Percentiles rank a stretch among this genome's conserved stretches.
phyloP scores from a whole-genome alignment of 1,140 invertebrate genomes.

The Camponotus floridanus region DNA sequence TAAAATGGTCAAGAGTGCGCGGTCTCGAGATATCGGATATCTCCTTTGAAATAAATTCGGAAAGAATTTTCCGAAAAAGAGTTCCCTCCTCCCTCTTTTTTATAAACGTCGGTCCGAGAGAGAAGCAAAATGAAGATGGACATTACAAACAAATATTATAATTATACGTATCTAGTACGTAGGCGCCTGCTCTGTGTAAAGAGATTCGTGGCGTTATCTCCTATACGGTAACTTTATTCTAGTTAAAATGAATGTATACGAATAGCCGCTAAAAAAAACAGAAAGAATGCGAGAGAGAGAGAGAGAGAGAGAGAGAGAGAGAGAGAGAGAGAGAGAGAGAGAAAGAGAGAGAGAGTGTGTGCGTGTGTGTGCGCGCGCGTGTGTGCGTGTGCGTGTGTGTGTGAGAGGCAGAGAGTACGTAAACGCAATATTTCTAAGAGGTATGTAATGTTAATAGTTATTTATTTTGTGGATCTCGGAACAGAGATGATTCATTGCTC shows the following conservation, averaged over 20 bases:
- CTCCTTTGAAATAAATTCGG: constrained; percentile 13
- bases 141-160: constrained; percentile 62
- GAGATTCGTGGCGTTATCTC: constrained; percentile 77
- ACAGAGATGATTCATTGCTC: constrained; percentile 54
- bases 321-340: too few species aligned
- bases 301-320: too few species aligned
- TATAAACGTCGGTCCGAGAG: constrained; percentile 44
- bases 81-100: constrained; percentile 41
- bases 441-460: constrained; percentile 85
- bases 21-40: constrained; percentile 53
- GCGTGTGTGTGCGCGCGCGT: too few species aligned
- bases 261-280: constrained; percentile 82
- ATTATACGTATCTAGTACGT: constrained; percentile 81
- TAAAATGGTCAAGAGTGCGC: constrained; percentile 72
- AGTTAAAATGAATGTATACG: constrained; percentile 86
- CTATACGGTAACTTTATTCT: constrained; percentile 85
- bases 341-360: too few species aligned
- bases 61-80: constrained; percentile 46
- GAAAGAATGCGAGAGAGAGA: constrained; percentile 71
- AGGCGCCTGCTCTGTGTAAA: constrained; percentile 71
- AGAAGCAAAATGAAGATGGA: constrained; percentile 39
- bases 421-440: constrained; percentile 85
- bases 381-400: too few species aligned
- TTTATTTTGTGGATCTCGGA: constrained; percentile 86
- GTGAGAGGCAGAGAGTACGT: constrained; percentile 57